phyloP scores from a whole-genome alignment of 2,797 vertebrate genomes.

The Periophthalmus magnuspinnatus region DNA sequence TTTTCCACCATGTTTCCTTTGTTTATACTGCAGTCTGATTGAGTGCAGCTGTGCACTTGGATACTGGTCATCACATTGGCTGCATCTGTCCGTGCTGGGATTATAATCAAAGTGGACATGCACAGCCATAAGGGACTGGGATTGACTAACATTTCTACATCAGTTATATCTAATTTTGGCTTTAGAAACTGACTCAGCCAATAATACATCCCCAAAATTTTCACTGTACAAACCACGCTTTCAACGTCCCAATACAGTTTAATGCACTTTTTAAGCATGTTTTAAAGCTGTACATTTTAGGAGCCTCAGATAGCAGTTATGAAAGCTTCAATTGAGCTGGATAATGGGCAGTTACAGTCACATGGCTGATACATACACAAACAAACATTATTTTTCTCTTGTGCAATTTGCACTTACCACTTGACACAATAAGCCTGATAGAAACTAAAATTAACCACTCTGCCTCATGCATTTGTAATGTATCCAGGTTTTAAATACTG shows the following conservation, averaged over 20 bases:
- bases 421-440: too few species aligned
- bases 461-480: too few species aligned
- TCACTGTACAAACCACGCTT: neutral
- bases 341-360: neutral
- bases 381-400: neutral
- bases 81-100: constrained; percentile 24
- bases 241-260: neutral
- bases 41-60: constrained; percentile 31
- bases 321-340: too few species aligned
- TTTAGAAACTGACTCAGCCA: neutral
- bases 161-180: neutral
- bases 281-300: neutral
- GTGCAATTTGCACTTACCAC: neutral
- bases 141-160: neutral
- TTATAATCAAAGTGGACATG: neutral
- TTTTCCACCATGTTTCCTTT: constrained; percentile 33
- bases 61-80: constrained; percentile 21
- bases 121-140: neutral
- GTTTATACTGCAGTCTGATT: constrained; percentile 41
- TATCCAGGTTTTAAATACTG: too few species aligned
- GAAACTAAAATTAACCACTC: too few species aligned
- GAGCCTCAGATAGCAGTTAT: too few species aligned
- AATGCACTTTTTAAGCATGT: neutral
- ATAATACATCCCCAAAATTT: neutral
- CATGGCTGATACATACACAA: neutral